Base-by-base conservation (phyloP, 2,797 vertebrate genomes). In the Danio jaintianensis region DNA sequence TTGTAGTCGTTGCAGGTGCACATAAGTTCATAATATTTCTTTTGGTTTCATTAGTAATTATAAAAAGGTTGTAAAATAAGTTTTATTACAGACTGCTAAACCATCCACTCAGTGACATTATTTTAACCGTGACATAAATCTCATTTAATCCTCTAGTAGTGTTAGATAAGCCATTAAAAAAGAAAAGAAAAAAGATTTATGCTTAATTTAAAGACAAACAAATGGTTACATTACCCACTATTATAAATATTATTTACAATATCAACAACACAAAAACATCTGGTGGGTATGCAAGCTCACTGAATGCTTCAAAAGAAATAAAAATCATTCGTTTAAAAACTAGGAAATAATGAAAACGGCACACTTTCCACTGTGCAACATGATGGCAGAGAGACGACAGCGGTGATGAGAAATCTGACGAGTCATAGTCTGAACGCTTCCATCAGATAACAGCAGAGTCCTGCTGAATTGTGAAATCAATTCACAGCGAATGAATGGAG, bases 1-100 rank as follows among this genome's bases (percentile, higher is more conserved):
- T 84, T 64, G 61, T 85, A 78, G 81, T 63, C 38, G 42, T 76
- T 84, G 81, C 85, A 84, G 80, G 80, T 79, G 72, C 70, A 74
- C 55, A 12, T 50, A 45, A 83, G 59, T 85, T 83, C 15, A 61
- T 36, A 55, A 10, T 36, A 72, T 80, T 79, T 81, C 48, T 83
- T 9, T 45, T 6, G 13, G 2, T 75, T 83, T 79, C 15, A 13
- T 61, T 66, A 12, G 22, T 48, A 66, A 85, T 81, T 43, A 15
- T 45, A 5, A 64, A 40, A 69, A 53, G 36, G 67, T 70, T n/a
- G 10, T 18, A 53, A 68, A 70, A 52, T 10, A 55, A 1, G 1
- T 6, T 20, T 15, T 43, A 63, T 47, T 3, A 45, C 12, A 4
- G 13, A 1, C 18, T 38, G 29, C 16, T 18, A 53, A 55, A 20